A percentile compares a stretch with the other conserved stretches of the same genome.
These are phyloP conservation scores for Shinisaurus crocodilurus DNA, from an alignment of 2,113 vertebrate genomes.

Conservation along the genomic window DNA sequence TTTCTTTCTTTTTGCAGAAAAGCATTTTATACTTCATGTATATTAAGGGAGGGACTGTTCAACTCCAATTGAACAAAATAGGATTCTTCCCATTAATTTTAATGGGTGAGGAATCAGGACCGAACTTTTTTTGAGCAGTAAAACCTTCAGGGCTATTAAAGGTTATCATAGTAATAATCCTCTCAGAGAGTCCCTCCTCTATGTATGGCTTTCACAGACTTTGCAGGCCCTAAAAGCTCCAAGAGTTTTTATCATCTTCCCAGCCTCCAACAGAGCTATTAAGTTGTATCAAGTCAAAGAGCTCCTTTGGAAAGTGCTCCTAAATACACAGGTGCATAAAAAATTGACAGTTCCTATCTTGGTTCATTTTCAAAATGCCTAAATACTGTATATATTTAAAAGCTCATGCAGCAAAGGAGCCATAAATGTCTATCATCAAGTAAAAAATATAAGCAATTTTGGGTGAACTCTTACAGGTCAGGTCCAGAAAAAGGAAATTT, in stretches of 20 bases:
- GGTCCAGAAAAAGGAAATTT: constrained; percentile 4
- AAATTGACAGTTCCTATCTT: constrained; percentile 38
- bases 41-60: background rate
- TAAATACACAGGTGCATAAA: constrained; percentile 13
- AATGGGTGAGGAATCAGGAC: background rate
- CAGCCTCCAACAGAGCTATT: background rate
- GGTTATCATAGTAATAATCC: constrained; percentile 28
- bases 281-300: constrained; percentile 29
- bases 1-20: background rate
- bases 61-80: background rate
- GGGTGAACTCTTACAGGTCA: constrained; percentile 12
- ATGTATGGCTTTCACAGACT: constrained; percentile 11
- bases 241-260: constrained; percentile 27
- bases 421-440: constrained; percentile 33
- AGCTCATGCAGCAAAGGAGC: constrained; percentile 23
- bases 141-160: background rate
- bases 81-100: background rate
- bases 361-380: constrained; percentile 40
- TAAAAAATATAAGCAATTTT: constrained; percentile 38
- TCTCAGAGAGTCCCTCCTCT: constrained; percentile 28
- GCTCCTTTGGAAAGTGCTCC: constrained; percentile 28
- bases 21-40: constrained; percentile 11
- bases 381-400: constrained; percentile 33
- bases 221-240: constrained; percentile 35
- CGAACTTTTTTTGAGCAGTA: background rate